Evolutionary conservation across 1,140 invertebrate species (phyloP), one percentile per base, ranked within the genome.

Genomic region (Neelides sp.): DNA sequence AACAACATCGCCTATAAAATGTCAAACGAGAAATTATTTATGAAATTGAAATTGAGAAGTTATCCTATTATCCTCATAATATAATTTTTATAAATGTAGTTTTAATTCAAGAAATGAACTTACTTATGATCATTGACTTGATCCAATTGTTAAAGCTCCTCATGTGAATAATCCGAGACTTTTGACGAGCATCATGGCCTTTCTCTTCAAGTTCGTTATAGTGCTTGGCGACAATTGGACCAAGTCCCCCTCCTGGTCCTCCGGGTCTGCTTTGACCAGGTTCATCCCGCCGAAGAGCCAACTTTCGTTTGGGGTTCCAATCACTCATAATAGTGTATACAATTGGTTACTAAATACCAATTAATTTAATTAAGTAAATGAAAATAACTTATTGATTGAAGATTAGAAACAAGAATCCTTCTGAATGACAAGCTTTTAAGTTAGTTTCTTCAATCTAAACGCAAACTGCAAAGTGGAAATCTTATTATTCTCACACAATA

Each of bases 121-220:
- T 66, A 79, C 78, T 77, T 61, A 98, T 96, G 1, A 95, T 70
- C 71, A 91, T 86, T 67, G 86, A 84, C 71, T 99, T 98, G 7
- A 96, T 82, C 94, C 94, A 98, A 68, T 99, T 99, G 67, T 98
- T 98, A 64, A 97, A 95, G 69, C 96, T 98, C 57, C 95, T 75
- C 70, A 98, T 75, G 64, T 85, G 82, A 62, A 90, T 83, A 57
- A 98, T 98, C 20, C 85, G 77, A 34, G 91, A 95, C 62, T 88
- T 77, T 53, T 76, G 79, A 42, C 95, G 71, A 54, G 80, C 77
- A 37, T 73, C 75, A 7, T 88, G 65, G 0, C 87, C 89, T 57
- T 80, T 80, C 52, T 97, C 84, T 67, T 82, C 75, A 3, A 89
- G 63, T 30, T 77, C 71, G 69, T 94, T 92, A 64, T 94, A 92